These are phyloP conservation scores for Pteronotus mesoamericanus DNA, from an alignment of 2,797 vertebrate species.

Conservation along the genomic window DNA sequence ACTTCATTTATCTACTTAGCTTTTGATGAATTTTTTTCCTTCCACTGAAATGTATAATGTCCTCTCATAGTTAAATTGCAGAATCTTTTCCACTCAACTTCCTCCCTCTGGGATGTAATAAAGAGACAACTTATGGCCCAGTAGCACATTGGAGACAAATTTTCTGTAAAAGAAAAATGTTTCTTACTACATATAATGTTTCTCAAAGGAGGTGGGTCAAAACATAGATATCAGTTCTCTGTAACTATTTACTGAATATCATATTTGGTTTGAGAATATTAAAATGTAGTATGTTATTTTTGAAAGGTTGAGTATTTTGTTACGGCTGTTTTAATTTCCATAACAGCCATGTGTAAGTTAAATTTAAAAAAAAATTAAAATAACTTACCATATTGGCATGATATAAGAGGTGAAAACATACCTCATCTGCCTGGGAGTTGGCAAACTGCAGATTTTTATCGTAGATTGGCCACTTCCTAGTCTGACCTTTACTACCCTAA, in stretches of 20 bases:
- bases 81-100: conserved; percentile 58
- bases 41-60: conserved; percentile 41
- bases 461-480: not conserved
- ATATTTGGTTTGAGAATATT: conserved; percentile 45
- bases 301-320: conserved; percentile 34
- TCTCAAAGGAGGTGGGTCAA: conserved; percentile 68
- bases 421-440: not conserved
- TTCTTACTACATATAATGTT: conserved; percentile 63
- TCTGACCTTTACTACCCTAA: not conserved
- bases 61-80: conserved; percentile 47
- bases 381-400: not conserved
- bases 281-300: conserved; percentile 35
- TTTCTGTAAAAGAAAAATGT: conserved; percentile 66
- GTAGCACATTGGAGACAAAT: conserved; percentile 60
- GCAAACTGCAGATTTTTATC: not conserved
- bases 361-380: conserved; percentile 42
- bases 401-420: not conserved
- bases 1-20: conserved; percentile 56
- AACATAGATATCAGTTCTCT: conserved; percentile 60
- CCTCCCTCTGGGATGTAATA: conserved; percentile 62
- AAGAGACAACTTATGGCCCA: conserved; percentile 61
- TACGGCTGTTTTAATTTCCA: conserved; percentile 30
- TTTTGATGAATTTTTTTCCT: conserved; percentile 41
- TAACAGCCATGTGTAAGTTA: conserved; percentile 24
- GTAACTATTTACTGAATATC: conserved; percentile 36